Evolutionary conservation across 2,888 invertebrate genomes (phyloP).

Genomic region (Molanna angustata): DNA sequence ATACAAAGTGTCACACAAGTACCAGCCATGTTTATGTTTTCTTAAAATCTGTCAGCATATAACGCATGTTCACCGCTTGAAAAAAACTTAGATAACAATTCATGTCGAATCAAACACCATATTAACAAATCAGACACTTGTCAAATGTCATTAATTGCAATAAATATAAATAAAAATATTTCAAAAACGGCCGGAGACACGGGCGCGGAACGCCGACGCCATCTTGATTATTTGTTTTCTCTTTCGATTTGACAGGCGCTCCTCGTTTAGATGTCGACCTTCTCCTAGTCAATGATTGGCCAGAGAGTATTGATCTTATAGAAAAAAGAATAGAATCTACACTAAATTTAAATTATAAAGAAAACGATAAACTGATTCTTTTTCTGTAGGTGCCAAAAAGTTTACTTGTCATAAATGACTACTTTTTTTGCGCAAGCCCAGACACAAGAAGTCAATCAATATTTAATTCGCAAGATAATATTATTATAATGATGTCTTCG

Average conservation of each 20-base stretch:
- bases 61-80: constrained; percentile 7
- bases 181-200: constrained; percentile 10
- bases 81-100: neutral
- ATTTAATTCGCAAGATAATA: constrained; percentile 25
- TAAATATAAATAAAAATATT: constrained; percentile 14
- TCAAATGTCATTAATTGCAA: neutral
- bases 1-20: constrained; percentile 11
- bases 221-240: constrained; percentile 23
- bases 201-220: constrained; percentile 21
- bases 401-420: constrained; percentile 2
- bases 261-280: constrained; percentile 10
- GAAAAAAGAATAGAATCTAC: constrained; percentile 3
- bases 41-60: constrained; percentile 13
- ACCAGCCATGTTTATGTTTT: constrained; percentile 25
- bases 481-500: constrained; percentile 1
- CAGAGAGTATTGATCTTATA: neutral
- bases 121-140: constrained; percentile 5
- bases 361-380: neutral
- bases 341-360: no score
- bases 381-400: neutral
- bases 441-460: constrained; percentile 27
- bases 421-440: constrained; percentile 20
- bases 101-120: constrained; percentile 13
- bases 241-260: constrained; percentile 26
- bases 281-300: constrained; percentile 2